These are phyloP conservation scores for Oryctolagus cuniculus DNA, from an alignment of 2,113 vertebrate species.

Conservation along the genomic window mOryCun1.1 NC_091433.1:35299501-35300000, in stretches of 20 bases:
- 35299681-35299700: background rate
- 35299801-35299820: slow-evolving; percentile 51
- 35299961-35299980: slow-evolving; percentile 72
- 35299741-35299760: slow-evolving; percentile 32
- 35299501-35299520: background rate
- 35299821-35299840: slow-evolving; percentile 60
- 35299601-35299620: background rate
- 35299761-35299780: slow-evolving; percentile 1
- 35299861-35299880: slow-evolving; percentile 60
- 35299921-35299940: slow-evolving; percentile 50
- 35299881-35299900: slow-evolving; percentile 69
- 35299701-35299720: background rate
- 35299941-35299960: slow-evolving; percentile 61
- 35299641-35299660: slow-evolving; percentile 24
- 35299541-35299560: background rate
- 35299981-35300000: slow-evolving; percentile 78
- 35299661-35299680: slow-evolving; percentile 6
- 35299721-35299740: background rate
- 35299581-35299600: background rate
- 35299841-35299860: slow-evolving; percentile 57
- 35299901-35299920: slow-evolving; percentile 58
- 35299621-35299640: background rate
- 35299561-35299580: background rate
- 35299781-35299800: slow-evolving; percentile 50
- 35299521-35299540: background rate